Percentiles rank a stretch among this genome's conserved stretches.
Conservation (phyloP, 2,888 invertebrate species). For the Conchocele bisecta region DNA sequence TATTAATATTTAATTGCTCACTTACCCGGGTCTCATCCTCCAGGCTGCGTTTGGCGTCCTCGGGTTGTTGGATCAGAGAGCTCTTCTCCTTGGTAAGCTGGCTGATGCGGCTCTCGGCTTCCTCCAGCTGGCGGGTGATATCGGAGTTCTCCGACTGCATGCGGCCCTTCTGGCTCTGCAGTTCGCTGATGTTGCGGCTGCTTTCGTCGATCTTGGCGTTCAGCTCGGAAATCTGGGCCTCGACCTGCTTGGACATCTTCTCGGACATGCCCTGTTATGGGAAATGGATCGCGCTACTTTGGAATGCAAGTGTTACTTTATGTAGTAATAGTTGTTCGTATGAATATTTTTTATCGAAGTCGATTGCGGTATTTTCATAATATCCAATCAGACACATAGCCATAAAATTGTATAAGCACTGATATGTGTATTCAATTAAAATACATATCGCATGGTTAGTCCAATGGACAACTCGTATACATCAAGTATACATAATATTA, state of each 20-base stretch:
- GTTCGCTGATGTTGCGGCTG: conserved; percentile 97
- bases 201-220: conserved; percentile 98
- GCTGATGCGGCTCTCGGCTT: conserved; percentile 98
- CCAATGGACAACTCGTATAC: too few species aligned
- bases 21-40: conserved; percentile 92
- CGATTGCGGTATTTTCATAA: too few species aligned
- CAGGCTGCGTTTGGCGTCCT: conserved; percentile 98
- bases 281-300: too few species aligned
- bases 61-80: conserved; percentile 96
- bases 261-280: conserved; percentile 96
- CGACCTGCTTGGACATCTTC: conserved; percentile 98
- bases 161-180: conserved; percentile 92
- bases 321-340: too few species aligned
- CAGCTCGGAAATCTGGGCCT: conserved; percentile 96
- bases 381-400: too few species aligned
- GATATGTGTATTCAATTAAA: too few species aligned
- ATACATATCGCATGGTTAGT: too few species aligned
- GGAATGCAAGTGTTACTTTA: too few species aligned
- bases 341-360: too few species aligned
- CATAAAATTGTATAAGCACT: too few species aligned
- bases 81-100: conserved; percentile 96
- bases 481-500: too few species aligned
- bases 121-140: conserved; percentile 97
- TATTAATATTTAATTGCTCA: too few species aligned
- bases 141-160: conserved; percentile 98